Base-by-base conservation (phyloP, 2,888 invertebrate species). In the Tigriopus californicus region DNA sequence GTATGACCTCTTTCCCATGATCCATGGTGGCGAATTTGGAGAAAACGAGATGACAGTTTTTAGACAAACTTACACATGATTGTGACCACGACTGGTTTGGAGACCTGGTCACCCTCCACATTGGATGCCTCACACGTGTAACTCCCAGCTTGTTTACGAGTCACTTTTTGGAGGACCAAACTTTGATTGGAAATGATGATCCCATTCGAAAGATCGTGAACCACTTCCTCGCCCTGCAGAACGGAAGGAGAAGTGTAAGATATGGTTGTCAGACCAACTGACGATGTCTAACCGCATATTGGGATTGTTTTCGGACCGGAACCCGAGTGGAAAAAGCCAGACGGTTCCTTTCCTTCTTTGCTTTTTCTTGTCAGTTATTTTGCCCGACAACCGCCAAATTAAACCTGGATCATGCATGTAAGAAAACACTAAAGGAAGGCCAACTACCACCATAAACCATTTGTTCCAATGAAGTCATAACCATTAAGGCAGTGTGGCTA, bases 151-250 rank as follows among this genome's bases (percentile, higher is more conserved):
- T 67, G 63, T 1, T 58, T 56, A 44, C 64, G 60, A 42, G 63
- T 62, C 1, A 67, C 66, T 48, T 61, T 55, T 59, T 67, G 67
- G 51, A 67, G 61, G 13, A 67, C 67, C 15, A 67, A 62, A 1
- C 66, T 66, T 61, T 67, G 66, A 59, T 67, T 67, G 57, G 65
- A 65, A 41, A 67, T 64, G 59, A 67, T 66, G 52, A 67, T 62
- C 8, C 67, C 66, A 12, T 64, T 63, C 5, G 63, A 64, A 6
- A 63, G 62, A 55, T 67, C 65, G 24, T 65, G 65, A 41, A 64
- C 62, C 5, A 67, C 58, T 53, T 65, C 58, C 33, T 62, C 42
- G 13, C 55, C 55, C 62, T 62, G 62, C 64, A 63, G 46, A 46
- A 46, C 46, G 8, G 8, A 46, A 46, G 8, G 4, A 8, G 15